phyloP scores from a whole-genome alignment of 2,797 vertebrate species.

The Amblyopsis hoosieri region DNA sequence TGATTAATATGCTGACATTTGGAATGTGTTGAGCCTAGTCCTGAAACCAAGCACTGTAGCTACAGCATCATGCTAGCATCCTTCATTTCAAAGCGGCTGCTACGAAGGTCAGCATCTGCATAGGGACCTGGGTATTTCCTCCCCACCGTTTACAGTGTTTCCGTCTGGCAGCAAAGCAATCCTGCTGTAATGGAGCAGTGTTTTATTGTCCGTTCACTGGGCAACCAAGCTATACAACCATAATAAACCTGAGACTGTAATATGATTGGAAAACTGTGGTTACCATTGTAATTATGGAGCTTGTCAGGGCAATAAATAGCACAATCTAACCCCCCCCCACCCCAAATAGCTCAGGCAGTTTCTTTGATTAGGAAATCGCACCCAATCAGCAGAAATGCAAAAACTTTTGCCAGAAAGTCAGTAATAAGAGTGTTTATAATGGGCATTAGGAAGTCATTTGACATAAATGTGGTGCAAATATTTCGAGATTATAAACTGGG shows the following conservation, averaged over 20 bases:
- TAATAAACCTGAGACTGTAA: constrained; percentile 68
- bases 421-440: not conserved
- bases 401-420: constrained; percentile 29
- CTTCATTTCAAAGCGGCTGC: constrained; percentile 5
- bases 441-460: constrained; percentile 12
- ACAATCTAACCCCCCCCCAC: constrained; percentile 39
- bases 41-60: constrained; percentile 6
- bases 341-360: constrained; percentile 60
- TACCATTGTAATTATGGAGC: constrained; percentile 77
- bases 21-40: not conserved
- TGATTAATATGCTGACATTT: constrained; percentile 11
- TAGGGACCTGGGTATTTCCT: constrained; percentile 40
- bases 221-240: constrained; percentile 68
- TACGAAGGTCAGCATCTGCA: constrained; percentile 30
- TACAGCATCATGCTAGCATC: constrained; percentile 3
- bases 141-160: constrained; percentile 28
- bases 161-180: constrained; percentile 50
- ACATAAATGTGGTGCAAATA: not conserved
- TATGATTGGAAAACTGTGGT: constrained; percentile 70
- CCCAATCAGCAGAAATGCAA: constrained; percentile 55
- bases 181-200: constrained; percentile 57
- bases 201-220: constrained; percentile 64
- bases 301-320: constrained; percentile 67
- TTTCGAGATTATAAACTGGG: not conserved
- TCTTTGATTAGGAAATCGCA: constrained; percentile 66